Evolutionary conservation across 2,113 vertebrate species (phyloP).

Genomic region (Ceuthmochares aereus): DNA sequence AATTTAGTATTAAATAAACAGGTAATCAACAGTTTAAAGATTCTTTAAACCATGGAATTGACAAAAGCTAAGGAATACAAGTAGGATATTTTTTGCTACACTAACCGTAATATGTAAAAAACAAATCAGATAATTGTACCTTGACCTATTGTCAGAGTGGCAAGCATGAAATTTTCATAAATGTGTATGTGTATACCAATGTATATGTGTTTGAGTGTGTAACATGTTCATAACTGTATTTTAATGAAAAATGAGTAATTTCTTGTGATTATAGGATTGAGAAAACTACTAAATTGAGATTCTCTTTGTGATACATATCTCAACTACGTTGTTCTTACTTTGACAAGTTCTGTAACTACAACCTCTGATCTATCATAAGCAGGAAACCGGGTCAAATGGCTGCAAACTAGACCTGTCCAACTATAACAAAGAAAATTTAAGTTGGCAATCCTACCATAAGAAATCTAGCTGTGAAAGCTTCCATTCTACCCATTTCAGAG

Average conservation of each 20-base stretch:
- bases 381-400: background rate
- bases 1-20: background rate
- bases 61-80: background rate
- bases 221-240: background rate
- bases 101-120: background rate
- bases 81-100: background rate
- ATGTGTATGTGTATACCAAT: background rate
- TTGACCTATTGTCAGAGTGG: background rate
- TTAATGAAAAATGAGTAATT: background rate
- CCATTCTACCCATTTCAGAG: conserved; percentile 27
- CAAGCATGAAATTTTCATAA: background rate
- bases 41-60: background rate
- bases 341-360: background rate
- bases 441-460: background rate
- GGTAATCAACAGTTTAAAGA: background rate
- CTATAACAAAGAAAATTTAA: background rate
- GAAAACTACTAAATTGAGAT: background rate
- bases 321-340: background rate
- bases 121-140: background rate
- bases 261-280: background rate
- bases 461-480: conserved; percentile 34
- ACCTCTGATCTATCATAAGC: background rate
- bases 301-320: background rate
- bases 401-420: background rate
- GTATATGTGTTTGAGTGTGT: background rate